A percentile compares a stretch with the other conserved stretches of the same genome.
Conservation (phyloP, 2,113 vertebrate species). For the Zeus faber region DNA sequence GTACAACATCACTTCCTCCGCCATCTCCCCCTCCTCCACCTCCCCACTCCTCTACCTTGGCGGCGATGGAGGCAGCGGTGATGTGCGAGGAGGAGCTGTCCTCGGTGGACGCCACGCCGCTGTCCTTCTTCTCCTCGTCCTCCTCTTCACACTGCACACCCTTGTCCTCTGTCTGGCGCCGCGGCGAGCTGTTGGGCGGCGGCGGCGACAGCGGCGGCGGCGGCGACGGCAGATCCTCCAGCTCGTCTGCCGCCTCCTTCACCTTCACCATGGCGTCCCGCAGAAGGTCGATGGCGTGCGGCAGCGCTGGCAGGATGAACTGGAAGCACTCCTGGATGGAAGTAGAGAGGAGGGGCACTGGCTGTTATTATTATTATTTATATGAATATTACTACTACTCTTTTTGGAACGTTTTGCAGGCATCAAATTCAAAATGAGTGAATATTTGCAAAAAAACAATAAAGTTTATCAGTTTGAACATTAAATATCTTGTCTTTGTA, state of each 20-base stretch:
- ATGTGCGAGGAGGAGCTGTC: constrained; percentile 97
- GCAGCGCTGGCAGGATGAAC: constrained; percentile 97
- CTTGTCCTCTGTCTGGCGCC: constrained; percentile 94
- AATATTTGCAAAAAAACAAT: too few species aligned
- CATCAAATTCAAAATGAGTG: too few species aligned
- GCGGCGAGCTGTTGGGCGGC: constrained; percentile 89
- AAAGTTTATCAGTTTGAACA: too few species aligned
- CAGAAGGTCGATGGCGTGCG: constrained; percentile 95
- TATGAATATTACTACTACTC: too few species aligned
- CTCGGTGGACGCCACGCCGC: constrained; percentile 96
- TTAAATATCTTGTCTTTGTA: too few species aligned
- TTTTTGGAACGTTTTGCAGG: too few species aligned
- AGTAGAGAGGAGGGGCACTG: not conserved
- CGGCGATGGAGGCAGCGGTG: constrained; percentile 92
- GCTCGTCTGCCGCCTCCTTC: constrained; percentile 92
- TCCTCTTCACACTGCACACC: constrained; percentile 96
- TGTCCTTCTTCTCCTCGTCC: constrained; percentile 97
- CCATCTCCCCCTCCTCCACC: constrained; percentile 10
- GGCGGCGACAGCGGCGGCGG: constrained; percentile 92
- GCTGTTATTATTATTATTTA: too few species aligned
- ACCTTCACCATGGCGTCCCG: constrained; percentile 96
- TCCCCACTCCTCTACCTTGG: constrained; percentile 78
- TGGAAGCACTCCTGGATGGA: constrained; percentile 94
- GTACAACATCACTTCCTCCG: too few species aligned
- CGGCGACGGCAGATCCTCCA: constrained; percentile 95